Base-by-base conservation (phyloP, 2,797 vertebrate genomes). In the Pangasius krempfi region DNA sequence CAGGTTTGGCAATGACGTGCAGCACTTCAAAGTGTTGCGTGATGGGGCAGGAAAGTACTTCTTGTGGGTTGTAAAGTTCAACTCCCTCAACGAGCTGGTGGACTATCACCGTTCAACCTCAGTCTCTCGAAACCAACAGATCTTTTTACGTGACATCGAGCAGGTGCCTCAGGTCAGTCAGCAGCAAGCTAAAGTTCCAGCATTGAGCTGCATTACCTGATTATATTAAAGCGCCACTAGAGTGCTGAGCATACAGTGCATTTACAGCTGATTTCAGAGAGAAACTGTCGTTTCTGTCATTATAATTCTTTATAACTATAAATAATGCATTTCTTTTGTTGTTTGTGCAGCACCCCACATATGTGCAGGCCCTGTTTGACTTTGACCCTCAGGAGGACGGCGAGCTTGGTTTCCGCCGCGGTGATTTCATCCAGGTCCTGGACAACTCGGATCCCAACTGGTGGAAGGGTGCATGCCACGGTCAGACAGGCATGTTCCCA, bases 51-150 rank as follows among this genome's bases (percentile, higher is more conserved):
- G 99, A 60, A 99, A 99, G 93, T 99, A 99, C 90, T 99, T 99
- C 95, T 97, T 99, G 85, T 99, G 99, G 99, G 99, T 99, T 95
- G 99, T 99, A 92, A 99, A 99, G 95, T 99, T 99, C 93, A 99
- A 97, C 95, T 99, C 98, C 79, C 96, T 99, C 93, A 99, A 99
- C 87, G 99, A 99, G 95, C 96, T 99, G 94, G 98, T 99, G 93
- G 98, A 99, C 93, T 99, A 99, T 93, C 99, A 99, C 95, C 98
- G 99, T 93, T 97, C 98, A 79, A 99, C 98, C 87, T 99, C 99
- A 0, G 99, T 99, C 91, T 99, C 99, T 90, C 97, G 99, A 93
- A 99, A 99, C 95, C 99, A 99, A 95, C 99, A 99, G 91, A 99
- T 99, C 95, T 99, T 99, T 92, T 96, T 99, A 90, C 97, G 99